Evolutionary conservation across 23 tunicate species (phyloP), one percentile per base, ranked within the genome.

Genomic region (Trididemnum clinides): DNA sequence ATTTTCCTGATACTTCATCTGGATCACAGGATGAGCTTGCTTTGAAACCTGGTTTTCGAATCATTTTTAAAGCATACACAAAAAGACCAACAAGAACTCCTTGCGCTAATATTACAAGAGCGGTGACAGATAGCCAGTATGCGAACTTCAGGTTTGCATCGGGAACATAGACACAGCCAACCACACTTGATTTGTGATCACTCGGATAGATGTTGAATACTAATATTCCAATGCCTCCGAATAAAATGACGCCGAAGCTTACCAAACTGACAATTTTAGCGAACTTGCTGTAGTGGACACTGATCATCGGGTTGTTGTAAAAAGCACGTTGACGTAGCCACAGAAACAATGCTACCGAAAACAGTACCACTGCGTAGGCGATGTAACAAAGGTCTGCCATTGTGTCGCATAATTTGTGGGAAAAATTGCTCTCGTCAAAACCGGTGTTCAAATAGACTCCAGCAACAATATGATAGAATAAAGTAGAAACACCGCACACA

Each of bases 241-340:
- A 7, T 4, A 31, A 10, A 5, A 66, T 31, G 2, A 66, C 6
- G 31, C 30, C 37, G n/a, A 66, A 29, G 37, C 75, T 28, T 32
- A 31, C 4, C 10, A 37, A 30, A 37, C 75, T 66, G 12, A 66
- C 10, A 31, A 66, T 29, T 4, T 23, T 29, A 5, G 31, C 19
- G 7, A 6, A 6, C n/a, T 4, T 31, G 75, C 75, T 31, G 37
- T 66, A 66, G 19, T 32, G 19, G 6, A n/a, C 36, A 23, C 58
- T 79, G 27, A 79, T 70, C 39, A 62, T 23, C 18, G 33, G 20
- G 84, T 57, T 79, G 71, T 57, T 32, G 84, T 79, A 79, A 2
- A 79, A 34, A 1, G 57, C 39, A 18, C 84, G 54, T 25, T 79
- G 84, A 10, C 84, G 38, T 3, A 37, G 5, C 84, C 84, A 79